phyloP scores from a whole-genome alignment of 2,797 vertebrate genomes.

The Phrynocephalus vlangalii region DNA sequence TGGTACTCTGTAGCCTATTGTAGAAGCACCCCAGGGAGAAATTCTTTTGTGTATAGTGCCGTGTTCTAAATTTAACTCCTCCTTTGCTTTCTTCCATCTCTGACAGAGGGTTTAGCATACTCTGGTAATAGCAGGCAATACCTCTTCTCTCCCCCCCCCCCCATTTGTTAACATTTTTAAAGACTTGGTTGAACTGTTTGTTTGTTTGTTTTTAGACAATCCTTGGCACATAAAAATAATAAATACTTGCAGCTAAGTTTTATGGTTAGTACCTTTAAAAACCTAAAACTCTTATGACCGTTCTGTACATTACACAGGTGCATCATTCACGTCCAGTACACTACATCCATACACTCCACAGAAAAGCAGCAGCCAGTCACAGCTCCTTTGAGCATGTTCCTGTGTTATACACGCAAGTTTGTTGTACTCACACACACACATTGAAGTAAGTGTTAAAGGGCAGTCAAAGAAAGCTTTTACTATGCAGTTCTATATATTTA shows the following conservation, averaged over 20 bases:
- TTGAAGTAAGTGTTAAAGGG: background rate
- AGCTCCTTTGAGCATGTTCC: background rate
- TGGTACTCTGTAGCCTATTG: slow-evolving; percentile 67
- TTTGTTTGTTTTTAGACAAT: slow-evolving; percentile 4
- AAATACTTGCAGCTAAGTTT: background rate
- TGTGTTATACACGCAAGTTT: background rate
- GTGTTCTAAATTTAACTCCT: slow-evolving; percentile 56
- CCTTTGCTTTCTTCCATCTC: slow-evolving; percentile 38
- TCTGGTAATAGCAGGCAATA: slow-evolving; percentile 18
- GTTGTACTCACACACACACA: background rate
- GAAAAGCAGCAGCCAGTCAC: background rate
- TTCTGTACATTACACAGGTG: background rate
- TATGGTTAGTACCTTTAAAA: background rate
- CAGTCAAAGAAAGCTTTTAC: background rate
- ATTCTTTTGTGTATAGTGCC: slow-evolving; percentile 53
- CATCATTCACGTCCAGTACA: background rate
- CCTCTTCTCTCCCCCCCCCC: background rate
- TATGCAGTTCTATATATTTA: background rate
- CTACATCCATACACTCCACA: background rate
- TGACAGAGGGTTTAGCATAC: background rate
- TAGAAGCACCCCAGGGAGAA: slow-evolving; percentile 71
- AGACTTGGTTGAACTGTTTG: slow-evolving; percentile 23
- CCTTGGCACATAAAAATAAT: background rate
- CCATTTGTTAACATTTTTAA: slow-evolving; percentile 34
- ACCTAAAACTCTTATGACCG: background rate